Conservation (phyloP, 2,888 invertebrate species). For the Caradrina kadenii region DNA sequence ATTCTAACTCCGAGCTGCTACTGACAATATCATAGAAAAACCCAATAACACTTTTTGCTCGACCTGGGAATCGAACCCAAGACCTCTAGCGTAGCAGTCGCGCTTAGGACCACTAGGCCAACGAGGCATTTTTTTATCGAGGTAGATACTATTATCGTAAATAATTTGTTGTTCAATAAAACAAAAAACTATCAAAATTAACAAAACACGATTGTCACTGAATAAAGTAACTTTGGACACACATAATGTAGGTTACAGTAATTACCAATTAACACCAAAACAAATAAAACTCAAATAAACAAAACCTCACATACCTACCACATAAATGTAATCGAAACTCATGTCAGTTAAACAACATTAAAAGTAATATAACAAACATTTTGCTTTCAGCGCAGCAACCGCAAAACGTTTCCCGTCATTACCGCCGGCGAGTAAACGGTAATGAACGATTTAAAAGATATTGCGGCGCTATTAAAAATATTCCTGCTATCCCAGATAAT, state of each 20-base stretch:
- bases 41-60: too few species aligned
- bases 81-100: too few species aligned
- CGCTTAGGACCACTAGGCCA: too few species aligned
- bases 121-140: too few species aligned
- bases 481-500: slow-evolving; percentile 55
- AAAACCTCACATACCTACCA: slow-evolving; percentile 1
- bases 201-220: not conserved
- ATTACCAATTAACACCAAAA: not conserved
- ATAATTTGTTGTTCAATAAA: not conserved
- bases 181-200: not conserved
- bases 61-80: too few species aligned
- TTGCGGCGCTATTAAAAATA: slow-evolving; percentile 59
- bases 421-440: slow-evolving; percentile 42
- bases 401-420: slow-evolving; percentile 47
- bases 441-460: slow-evolving; percentile 62
- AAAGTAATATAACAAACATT: slow-evolving; percentile 54
- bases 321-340: slow-evolving; percentile 42
- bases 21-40: too few species aligned
- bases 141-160: too few species aligned
- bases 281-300: slow-evolving; percentile 14
- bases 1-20: too few species aligned
- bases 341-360: slow-evolving; percentile 35
- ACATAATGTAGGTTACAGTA: not conserved
- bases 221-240: not conserved
- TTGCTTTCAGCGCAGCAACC: slow-evolving; percentile 19